Evolutionary conservation across 2,888 invertebrate species (phyloP).

Genomic region (Xanthia togata): DNA sequence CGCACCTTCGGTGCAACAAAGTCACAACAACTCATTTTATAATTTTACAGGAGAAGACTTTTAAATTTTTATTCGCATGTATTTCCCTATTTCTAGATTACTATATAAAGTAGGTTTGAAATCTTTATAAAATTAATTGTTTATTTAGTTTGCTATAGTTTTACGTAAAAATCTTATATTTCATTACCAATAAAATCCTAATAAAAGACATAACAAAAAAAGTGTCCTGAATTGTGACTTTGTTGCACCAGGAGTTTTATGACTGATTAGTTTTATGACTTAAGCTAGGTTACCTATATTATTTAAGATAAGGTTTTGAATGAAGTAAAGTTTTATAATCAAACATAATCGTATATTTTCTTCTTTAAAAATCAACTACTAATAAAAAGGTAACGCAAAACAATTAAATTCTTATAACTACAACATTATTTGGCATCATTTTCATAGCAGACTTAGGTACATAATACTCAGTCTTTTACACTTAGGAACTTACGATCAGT

Average conservation of each 20-base stretch:
- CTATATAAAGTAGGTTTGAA: too few species aligned
- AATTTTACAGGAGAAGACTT: too few species aligned
- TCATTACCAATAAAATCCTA: background rate
- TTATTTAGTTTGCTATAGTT: background rate
- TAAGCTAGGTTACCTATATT: background rate
- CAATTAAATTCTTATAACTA: conserved; percentile 35
- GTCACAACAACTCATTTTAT: too few species aligned
- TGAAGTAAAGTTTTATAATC: conserved; percentile 9
- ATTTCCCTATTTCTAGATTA: too few species aligned
- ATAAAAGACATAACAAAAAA: background rate
- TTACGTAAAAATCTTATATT: background rate
- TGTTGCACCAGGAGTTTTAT: background rate
- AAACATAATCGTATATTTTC: conserved; percentile 16
- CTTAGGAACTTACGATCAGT: conserved; percentile 5
- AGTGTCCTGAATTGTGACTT: background rate
- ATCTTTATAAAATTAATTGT: background rate
- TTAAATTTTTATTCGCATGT: too few species aligned
- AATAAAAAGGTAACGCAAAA: conserved; percentile 32
- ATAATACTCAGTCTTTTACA: conserved; percentile 10
- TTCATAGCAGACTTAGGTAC: too few species aligned
- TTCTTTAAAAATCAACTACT: conserved; percentile 8
- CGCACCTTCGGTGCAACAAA: too few species aligned
- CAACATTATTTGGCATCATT: conserved; percentile 35
- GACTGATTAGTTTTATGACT: background rate
- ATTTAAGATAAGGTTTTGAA: conserved; percentile 19